Conservation (phyloP, 2,113 vertebrate species). For the Polypterus bichir region DNA sequence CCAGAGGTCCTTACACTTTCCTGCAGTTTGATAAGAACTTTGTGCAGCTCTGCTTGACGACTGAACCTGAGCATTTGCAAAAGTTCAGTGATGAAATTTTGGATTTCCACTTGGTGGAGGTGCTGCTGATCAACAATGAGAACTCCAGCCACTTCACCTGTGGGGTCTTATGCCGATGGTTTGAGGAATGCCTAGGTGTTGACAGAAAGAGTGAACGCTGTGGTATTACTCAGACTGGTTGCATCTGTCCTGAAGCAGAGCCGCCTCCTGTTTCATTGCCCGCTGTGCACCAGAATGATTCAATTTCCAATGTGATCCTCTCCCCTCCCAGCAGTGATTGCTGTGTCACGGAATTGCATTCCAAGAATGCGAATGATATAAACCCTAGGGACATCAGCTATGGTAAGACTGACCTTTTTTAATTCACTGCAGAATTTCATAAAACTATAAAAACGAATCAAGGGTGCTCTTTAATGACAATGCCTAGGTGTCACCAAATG, state of each 20-base stretch:
- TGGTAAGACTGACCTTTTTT: conserved; percentile 50
- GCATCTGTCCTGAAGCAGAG: conserved; percentile 65
- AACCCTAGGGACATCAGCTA: conserved; percentile 71
- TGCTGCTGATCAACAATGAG: conserved; percentile 93
- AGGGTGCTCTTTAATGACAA: too few relatives aligned
- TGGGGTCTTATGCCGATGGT: conserved; percentile 90
- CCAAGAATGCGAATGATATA: conserved; percentile 68
- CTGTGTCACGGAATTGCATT: conserved; percentile 80
- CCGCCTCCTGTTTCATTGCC: conserved; percentile 41
- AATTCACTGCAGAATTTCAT: too few relatives aligned
- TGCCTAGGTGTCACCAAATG: too few relatives aligned
- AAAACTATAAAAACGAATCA: too few relatives aligned
- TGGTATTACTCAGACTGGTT: conserved; percentile 80
- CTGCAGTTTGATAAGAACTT: conserved; percentile 97
- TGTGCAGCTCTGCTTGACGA: conserved; percentile 78
- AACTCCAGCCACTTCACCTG: conserved; percentile 97
- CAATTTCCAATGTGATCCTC: conserved; percentile 54
- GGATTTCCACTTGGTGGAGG: conserved; percentile 82
- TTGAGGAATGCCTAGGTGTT: conserved; percentile 78
- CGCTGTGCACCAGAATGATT: conserved; percentile 51
- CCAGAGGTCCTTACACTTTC: conserved; percentile 66
- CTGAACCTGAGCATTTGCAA: conserved; percentile 46
- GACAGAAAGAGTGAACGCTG: conserved; percentile 52
- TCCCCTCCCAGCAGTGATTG: conserved; percentile 49
- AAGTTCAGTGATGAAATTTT: conserved; percentile 60